Base-by-base conservation (phyloP, 2,113 vertebrate genomes). In the Cynocephalus volans region DNA sequence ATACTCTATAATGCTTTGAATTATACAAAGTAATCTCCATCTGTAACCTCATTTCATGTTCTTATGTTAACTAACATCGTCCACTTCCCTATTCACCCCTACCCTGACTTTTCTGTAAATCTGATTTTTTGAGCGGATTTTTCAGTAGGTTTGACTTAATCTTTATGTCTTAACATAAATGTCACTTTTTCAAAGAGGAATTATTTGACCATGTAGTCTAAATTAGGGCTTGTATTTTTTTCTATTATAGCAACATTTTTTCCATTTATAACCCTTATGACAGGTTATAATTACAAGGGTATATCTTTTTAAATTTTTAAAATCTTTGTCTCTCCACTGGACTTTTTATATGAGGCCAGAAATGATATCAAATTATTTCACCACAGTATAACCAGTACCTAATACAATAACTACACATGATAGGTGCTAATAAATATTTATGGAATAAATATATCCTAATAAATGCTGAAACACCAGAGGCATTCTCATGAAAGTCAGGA, bases 391-490 rank as follows among this genome's bases (percentile, higher is more conserved):
- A 62, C n/a, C 17, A 12, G 2, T 14, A 65, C 18, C 11, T 50
- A 81, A 75, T 19, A 70, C 23, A 86, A 50, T 76, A 48, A 89
- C 58, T 73, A 33, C 8, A 60, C 4, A 13, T 45, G 56, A 75
- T 6, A 79, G 48, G 65, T 50, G 12, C 31, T 21, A 79, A 84
- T 89, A 69, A 65, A 96, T 82, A 90, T 65, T 70, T 90, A 70
- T 70, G 58, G 8, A 36, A 62, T 70, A 89, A 88, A 88, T n/a
- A 50, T 54, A 76, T 65, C 28, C 52, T 82, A 88, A 77, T 48
- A 89, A 65, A 82, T 69, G 19, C 28, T 14, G 6, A 60, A 72
- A 67, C 28, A 81, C 6, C 52, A 82, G 85, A 54, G 15, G 15
- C 50, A 73, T 77, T 65, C 48, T 1, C 9, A 81, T 69, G 80